Evolutionary conservation across 2,888 invertebrate genomes (phyloP).

Genomic region (Marasmarcha lunaedactyla): DNA sequence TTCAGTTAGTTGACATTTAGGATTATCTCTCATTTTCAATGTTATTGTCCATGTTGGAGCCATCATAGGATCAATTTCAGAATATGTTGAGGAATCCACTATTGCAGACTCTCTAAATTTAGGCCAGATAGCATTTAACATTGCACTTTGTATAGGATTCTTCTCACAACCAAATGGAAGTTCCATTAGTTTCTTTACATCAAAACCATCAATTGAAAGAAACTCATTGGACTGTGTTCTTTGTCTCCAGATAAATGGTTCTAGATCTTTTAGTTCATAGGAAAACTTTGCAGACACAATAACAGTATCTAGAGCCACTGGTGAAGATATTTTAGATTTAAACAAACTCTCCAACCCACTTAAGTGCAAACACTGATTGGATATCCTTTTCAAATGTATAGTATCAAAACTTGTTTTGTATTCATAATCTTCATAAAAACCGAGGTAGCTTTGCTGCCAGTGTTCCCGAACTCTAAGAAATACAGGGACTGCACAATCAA

Average conservation of each 20-base stretch:
- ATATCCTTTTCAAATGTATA: constrained; percentile 85
- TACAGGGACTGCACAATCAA: constrained; percentile 83
- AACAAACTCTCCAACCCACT: constrained; percentile 88
- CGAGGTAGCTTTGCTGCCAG: constrained; percentile 85
- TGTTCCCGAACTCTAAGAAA: constrained; percentile 88
- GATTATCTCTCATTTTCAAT: constrained; percentile 74
- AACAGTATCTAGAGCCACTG: constrained; percentile 72
- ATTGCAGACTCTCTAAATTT: constrained; percentile 86
- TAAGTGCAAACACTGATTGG: constrained; percentile 85
- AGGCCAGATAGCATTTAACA: constrained; percentile 88
- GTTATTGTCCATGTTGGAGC: constrained; percentile 85
- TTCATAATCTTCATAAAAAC: constrained; percentile 82
- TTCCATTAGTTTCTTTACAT: constrained; percentile 53
- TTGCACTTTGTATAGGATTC: constrained; percentile 83
- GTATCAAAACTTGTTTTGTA: constrained; percentile 89
- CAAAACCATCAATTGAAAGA: constrained; percentile 58
- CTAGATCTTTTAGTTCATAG: constrained; percentile 75
- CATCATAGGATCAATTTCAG: constrained; percentile 86
- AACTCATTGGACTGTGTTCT: constrained; percentile 52
- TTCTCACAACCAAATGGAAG: constrained; percentile 89
- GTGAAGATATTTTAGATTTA: constrained; percentile 86
- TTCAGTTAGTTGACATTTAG: constrained; percentile 82
- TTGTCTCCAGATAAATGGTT: constrained; percentile 74
- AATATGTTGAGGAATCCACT: constrained; percentile 88
- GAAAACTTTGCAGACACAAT: constrained; percentile 81